These are phyloP conservation scores for Ophion ellenae DNA, from an alignment of 2,888 invertebrate species.

Conservation along the genomic window DNA sequence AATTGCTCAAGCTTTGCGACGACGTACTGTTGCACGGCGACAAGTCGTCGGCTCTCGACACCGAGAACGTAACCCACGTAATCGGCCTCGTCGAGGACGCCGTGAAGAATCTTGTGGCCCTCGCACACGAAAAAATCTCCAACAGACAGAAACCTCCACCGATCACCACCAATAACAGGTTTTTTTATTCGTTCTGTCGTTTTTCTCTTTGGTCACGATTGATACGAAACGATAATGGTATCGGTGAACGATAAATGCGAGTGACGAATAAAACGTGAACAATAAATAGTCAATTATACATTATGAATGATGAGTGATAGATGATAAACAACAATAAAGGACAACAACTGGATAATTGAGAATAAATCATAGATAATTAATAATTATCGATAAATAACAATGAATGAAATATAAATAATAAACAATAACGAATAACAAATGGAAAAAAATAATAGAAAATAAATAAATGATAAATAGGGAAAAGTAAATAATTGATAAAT, in stretches of 20 bases:
- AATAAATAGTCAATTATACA: too few species aligned
- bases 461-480: too few species aligned
- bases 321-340: too few species aligned
- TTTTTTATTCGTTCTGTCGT: constrained; percentile 23
- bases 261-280: too few species aligned
- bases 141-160: constrained; percentile 84
- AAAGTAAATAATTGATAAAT: too few species aligned
- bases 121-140: constrained; percentile 93
- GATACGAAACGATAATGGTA: not conserved
- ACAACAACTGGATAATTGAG: too few species aligned
- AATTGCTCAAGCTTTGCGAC: constrained; percentile 95
- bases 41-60: constrained; percentile 87
- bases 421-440: too few species aligned
- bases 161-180: constrained; percentile 80
- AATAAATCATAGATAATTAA: too few species aligned
- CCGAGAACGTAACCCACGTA: constrained; percentile 88
- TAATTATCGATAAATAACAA: too few species aligned
- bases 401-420: too few species aligned
- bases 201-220: not conserved
- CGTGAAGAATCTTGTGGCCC: constrained; percentile 90
- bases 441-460: too few species aligned
- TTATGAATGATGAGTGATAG: too few species aligned
- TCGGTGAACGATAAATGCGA: not conserved
- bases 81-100: constrained; percentile 90
- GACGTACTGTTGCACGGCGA: constrained; percentile 92